phyloP scores from a whole-genome alignment of 1,140 invertebrate genomes.

The Capitella teleta region DNA sequence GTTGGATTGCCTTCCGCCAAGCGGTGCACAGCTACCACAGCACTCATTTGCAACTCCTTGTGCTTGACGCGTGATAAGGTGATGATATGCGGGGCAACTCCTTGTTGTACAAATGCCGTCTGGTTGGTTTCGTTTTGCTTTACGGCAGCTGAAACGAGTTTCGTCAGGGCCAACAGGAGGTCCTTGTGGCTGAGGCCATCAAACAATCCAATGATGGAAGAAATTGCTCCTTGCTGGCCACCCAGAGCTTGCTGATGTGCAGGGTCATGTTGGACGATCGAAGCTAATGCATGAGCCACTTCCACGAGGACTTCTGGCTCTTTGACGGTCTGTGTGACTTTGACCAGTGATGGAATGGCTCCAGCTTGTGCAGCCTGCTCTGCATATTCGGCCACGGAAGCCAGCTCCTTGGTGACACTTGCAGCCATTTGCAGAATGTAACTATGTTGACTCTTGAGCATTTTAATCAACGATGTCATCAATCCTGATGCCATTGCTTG shows the following conservation, averaged over 20 bases:
- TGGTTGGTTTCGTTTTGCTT: conserved; percentile 25
- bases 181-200: conserved; percentile 19
- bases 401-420: conserved; percentile 17
- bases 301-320: conserved; percentile 29
- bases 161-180: conserved; percentile 26
- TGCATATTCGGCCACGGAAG: conserved; percentile 16
- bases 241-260: conserved; percentile 22
- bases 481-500: conserved; percentile 26
- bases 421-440: not conserved
- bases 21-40: conserved; percentile 30
- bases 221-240: conserved; percentile 18
- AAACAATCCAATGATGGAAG: conserved; percentile 22
- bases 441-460: not conserved
- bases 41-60: conserved; percentile 28
- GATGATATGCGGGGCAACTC: conserved; percentile 24
- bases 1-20: conserved; percentile 29
- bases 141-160: conserved; percentile 22
- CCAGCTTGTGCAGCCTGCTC: conserved; percentile 15
- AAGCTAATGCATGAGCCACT: conserved; percentile 23
- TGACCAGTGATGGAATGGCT: conserved; percentile 18
- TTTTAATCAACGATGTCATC: conserved; percentile 19
- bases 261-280: conserved; percentile 20
- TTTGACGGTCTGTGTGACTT: conserved; percentile 23
- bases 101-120: conserved; percentile 22
- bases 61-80: conserved; percentile 18